These are phyloP conservation scores for Linhomoeus sp. DNA, from an alignment of 2,888 invertebrate genomes.

Conservation along the genomic window DNA sequence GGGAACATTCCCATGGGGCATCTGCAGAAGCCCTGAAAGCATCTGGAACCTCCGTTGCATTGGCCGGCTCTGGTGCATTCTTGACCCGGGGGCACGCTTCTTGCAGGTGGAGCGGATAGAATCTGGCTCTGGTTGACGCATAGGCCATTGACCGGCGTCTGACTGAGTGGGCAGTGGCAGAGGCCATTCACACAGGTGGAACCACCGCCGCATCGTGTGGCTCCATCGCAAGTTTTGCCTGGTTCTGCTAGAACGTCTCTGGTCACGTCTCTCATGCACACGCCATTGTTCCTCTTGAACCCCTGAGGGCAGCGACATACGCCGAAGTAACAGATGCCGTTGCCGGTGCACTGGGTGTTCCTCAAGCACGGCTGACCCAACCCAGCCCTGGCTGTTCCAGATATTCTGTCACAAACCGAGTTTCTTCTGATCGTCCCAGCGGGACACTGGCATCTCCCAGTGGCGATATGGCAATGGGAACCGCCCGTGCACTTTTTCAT, in stretches of 20 bases:
- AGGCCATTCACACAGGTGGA: slow-evolving; percentile 7
- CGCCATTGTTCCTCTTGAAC: not conserved
- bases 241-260: no score
- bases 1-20: slow-evolving; percentile 8
- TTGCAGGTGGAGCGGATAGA: no score
- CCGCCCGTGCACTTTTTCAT: not conserved
- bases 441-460: slow-evolving; percentile 1
- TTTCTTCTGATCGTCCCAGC: no score
- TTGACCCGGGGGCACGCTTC: slow-evolving; percentile 2
- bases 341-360: no score
- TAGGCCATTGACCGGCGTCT: not conserved
- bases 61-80: not conserved
- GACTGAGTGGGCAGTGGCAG: slow-evolving; percentile 10
- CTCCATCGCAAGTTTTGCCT: no score
- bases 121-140: no score
- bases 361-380: no score
- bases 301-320: slow-evolving; percentile 10
- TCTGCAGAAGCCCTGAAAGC: slow-evolving; percentile 7
- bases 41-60: slow-evolving; percentile 10
- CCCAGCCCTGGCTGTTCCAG: no score
- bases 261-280: no score
- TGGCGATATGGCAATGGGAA: not conserved
- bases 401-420: no score
- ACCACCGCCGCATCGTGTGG: no score
- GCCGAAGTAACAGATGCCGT: slow-evolving; percentile 7